Percentiles rank a stretch among this genome's conserved stretches.
phyloP scores from a whole-genome alignment of 1,140 invertebrate genomes.

The Ips nitidus region DNA sequence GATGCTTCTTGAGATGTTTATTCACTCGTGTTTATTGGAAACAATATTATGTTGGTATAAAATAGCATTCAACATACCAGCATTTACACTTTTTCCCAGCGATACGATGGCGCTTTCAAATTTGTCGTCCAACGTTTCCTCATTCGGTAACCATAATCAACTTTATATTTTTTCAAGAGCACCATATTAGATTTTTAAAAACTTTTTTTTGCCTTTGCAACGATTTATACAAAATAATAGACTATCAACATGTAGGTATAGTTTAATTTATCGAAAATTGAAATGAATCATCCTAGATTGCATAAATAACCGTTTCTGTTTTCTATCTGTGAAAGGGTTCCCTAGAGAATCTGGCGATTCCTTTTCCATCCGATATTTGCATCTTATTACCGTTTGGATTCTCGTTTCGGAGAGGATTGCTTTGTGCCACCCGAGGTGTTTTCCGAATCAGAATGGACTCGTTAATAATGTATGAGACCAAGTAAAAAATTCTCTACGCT shows the following conservation, averaged over 20 bases:
- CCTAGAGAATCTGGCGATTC: slow-evolving; percentile 9
- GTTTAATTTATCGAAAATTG: background rate
- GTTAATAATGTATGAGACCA: slow-evolving; percentile 23
- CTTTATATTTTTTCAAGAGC: too few relatives aligned
- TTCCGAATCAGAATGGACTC: slow-evolving; percentile 29
- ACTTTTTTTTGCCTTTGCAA: too few relatives aligned
- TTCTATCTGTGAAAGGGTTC: slow-evolving; percentile 1
- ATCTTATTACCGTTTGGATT: slow-evolving; percentile 30
- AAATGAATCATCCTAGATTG: background rate
- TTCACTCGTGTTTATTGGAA: too few relatives aligned
- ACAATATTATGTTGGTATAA: too few relatives aligned
- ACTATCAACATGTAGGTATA: background rate
- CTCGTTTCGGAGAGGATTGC: slow-evolving; percentile 28
- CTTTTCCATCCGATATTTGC: slow-evolving; percentile 21
- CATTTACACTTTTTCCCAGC: too few relatives aligned
- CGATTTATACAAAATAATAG: too few relatives aligned
- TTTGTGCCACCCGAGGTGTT: slow-evolving; percentile 28
- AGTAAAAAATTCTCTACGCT: slow-evolving; percentile 12
- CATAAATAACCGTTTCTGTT: slow-evolving; percentile 6
- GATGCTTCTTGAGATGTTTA: too few relatives aligned
- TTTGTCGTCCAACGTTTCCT: too few relatives aligned
- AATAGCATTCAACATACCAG: too few relatives aligned
- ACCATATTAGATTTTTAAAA: too few relatives aligned
- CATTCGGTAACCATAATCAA: too few relatives aligned
- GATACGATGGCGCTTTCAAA: too few relatives aligned